Evolutionary conservation across 2,888 invertebrate genomes (phyloP).

Genomic region (Macroteleia sp.): DNA sequence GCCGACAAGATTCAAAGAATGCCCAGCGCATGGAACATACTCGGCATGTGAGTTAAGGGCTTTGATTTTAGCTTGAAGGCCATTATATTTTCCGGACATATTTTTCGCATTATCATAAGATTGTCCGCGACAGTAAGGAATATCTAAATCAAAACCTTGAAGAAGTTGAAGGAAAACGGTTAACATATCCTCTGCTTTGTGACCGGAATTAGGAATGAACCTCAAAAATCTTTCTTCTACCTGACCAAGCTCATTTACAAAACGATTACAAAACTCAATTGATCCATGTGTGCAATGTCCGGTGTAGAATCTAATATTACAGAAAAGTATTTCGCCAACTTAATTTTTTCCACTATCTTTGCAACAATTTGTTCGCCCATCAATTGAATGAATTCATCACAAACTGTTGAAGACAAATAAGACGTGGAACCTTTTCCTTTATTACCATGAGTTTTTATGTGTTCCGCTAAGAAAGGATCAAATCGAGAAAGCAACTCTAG

Average conservation of each 20-base stretch:
- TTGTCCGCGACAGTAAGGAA: not conserved
- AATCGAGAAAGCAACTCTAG: slow-evolving; percentile 71
- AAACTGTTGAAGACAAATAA: slow-evolving; percentile 67
- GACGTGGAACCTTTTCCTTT: slow-evolving; percentile 66
- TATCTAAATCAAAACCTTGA: not conserved
- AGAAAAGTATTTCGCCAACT: slow-evolving; percentile 28
- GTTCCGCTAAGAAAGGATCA: slow-evolving; percentile 70
- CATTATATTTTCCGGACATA: slow-evolving; percentile 38
- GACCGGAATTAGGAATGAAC: slow-evolving; percentile 33
- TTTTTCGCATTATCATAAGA: not conserved
- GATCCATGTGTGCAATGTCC: slow-evolving; percentile 31
- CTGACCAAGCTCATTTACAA: not conserved
- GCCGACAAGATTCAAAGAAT: slow-evolving; percentile 30
- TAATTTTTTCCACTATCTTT: not conserved
- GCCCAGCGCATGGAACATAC: slow-evolving; percentile 67
- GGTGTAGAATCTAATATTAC: slow-evolving; percentile 34
- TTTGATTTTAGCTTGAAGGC: slow-evolving; percentile 66
- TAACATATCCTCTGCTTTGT: slow-evolving; percentile 61
- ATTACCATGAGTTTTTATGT: slow-evolving; percentile 64
- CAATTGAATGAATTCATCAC: slow-evolving; percentile 15
- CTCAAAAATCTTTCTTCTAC: slow-evolving; percentile 27
- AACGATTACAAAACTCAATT: slow-evolving; percentile 28
- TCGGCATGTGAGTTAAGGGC: slow-evolving; percentile 51
- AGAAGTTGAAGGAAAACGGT: not conserved
- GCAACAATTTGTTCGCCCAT: not conserved